A percentile compares a stretch with the other conserved stretches of the same genome.
Evolutionary conservation across 1,140 invertebrate species (phyloP).

Genomic region (Rhagoletis pomonella): DNA sequence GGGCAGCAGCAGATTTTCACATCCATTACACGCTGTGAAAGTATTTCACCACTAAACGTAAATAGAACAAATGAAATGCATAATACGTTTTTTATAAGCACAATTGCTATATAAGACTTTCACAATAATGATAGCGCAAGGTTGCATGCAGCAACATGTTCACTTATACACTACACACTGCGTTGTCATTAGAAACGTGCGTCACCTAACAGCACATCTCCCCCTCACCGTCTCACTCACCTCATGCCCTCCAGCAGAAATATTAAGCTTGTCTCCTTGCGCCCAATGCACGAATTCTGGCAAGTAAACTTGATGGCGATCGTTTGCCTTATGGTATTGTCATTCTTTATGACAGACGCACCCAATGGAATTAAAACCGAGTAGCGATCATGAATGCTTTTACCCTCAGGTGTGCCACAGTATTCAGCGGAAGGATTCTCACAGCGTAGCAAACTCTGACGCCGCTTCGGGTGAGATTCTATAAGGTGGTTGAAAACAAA

Average conservation of each 20-base stretch:
- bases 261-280: conserved; percentile 66
- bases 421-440: conserved; percentile 67
- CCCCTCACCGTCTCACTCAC: conserved; percentile 56
- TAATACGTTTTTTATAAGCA: background rate
- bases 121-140: background rate
- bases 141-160: conserved; percentile 21
- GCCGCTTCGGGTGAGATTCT: conserved; percentile 57
- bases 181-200: background rate
- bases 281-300: conserved; percentile 70
- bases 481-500: background rate
- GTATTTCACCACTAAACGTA: conserved; percentile 66
- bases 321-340: conserved; percentile 62
- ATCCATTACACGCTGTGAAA: conserved; percentile 65
- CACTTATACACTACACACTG: background rate
- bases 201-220: background rate
- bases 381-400: conserved; percentile 69
- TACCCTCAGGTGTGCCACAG: conserved; percentile 64
- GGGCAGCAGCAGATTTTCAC: conserved; percentile 71
- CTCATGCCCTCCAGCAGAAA: conserved; percentile 66
- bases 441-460: conserved; percentile 66
- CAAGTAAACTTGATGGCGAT: conserved; percentile 69
- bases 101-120: background rate
- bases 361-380: conserved; percentile 67
- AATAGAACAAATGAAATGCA: conserved; percentile 27
- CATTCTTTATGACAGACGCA: conserved; percentile 55